Evolutionary conservation across 2,888 invertebrate species (phyloP).

Genomic region (Eremobia ochroleuca): DNA sequence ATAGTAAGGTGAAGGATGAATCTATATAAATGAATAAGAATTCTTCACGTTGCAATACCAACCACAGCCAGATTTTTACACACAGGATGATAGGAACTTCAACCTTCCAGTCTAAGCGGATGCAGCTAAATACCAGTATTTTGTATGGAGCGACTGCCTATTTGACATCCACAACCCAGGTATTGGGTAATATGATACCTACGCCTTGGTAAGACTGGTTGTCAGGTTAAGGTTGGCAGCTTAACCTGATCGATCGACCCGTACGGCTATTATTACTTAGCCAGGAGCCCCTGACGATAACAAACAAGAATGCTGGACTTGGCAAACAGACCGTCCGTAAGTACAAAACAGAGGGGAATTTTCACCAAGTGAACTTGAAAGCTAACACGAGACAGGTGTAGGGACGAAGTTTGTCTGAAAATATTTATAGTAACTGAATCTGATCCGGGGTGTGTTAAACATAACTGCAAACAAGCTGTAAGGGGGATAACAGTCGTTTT

Average conservation of each 20-base stretch:
- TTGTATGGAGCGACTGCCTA: not conserved
- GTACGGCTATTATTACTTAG: not conserved
- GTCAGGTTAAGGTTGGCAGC: too few relatives aligned
- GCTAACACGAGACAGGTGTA: slow-evolving; percentile 72
- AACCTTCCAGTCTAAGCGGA: not conserved
- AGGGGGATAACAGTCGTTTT: slow-evolving; percentile 66
- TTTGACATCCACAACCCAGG: not conserved
- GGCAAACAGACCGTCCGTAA: slow-evolving; percentile 26
- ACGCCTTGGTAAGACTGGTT: not conserved
- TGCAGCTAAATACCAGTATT: not conserved
- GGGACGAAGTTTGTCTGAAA: slow-evolving; percentile 74
- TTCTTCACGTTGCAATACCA: not conserved
- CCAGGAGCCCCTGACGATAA: not conserved
- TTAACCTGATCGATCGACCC: not conserved
- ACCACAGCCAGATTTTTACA: not conserved
- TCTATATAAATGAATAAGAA: too few relatives aligned
- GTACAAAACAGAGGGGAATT: slow-evolving; percentile 51
- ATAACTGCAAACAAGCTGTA: slow-evolving; percentile 68
- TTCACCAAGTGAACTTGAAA: slow-evolving; percentile 71
- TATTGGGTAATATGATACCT: not conserved
- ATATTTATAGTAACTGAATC: slow-evolving; percentile 79
- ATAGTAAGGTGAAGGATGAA: not conserved
- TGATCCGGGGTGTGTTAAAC: slow-evolving; percentile 72
- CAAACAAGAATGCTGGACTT: slow-evolving; percentile 4
- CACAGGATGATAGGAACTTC: not conserved